Evolutionary conservation across 2,888 invertebrate species (phyloP).

Genomic region (Ecdyonurus torrentis): DNA sequence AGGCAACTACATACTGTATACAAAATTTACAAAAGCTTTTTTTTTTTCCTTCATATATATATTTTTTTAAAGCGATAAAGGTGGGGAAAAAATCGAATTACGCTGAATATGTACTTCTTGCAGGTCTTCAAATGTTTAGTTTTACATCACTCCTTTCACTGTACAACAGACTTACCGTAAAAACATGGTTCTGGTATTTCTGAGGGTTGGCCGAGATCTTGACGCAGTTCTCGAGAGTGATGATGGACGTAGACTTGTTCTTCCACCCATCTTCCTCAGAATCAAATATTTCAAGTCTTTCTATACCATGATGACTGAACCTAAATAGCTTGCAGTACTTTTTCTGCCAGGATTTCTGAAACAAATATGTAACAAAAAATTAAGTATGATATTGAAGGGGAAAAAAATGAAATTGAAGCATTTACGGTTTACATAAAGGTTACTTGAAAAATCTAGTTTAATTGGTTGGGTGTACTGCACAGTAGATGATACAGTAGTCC

Average conservation of each 20-base stretch:
- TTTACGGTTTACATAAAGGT: neutral
- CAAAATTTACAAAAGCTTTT: no score
- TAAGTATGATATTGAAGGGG: slow-evolving; percentile 9
- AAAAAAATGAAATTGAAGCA: slow-evolving; percentile 6
- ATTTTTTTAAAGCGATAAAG: no score
- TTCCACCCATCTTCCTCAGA: slow-evolving; percentile 49
- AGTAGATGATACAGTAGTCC: no score
- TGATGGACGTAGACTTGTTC: slow-evolving; percentile 49
- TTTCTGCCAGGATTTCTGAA: slow-evolving; percentile 72
- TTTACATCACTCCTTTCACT: slow-evolving; percentile 22
- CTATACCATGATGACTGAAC: slow-evolving; percentile 70
- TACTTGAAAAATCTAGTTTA: no score
- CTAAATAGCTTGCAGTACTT: slow-evolving; percentile 61
- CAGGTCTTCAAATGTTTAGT: neutral
- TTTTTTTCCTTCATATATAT: no score
- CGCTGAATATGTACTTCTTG: no score
- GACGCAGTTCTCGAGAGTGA: slow-evolving; percentile 73
- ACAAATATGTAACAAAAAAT: slow-evolving; percentile 17
- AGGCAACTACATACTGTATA: no score
- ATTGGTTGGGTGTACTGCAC: slow-evolving; percentile 14
- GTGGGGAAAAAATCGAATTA: no score
- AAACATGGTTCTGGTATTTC: slow-evolving; percentile 30
- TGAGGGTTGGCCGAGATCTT: slow-evolving; percentile 42
- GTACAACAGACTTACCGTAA: slow-evolving; percentile 35
- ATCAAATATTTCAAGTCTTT: slow-evolving; percentile 72